Base-by-base conservation (phyloP, 2,797 vertebrate genomes). In the Schizothorax lantsangensis region DNA sequence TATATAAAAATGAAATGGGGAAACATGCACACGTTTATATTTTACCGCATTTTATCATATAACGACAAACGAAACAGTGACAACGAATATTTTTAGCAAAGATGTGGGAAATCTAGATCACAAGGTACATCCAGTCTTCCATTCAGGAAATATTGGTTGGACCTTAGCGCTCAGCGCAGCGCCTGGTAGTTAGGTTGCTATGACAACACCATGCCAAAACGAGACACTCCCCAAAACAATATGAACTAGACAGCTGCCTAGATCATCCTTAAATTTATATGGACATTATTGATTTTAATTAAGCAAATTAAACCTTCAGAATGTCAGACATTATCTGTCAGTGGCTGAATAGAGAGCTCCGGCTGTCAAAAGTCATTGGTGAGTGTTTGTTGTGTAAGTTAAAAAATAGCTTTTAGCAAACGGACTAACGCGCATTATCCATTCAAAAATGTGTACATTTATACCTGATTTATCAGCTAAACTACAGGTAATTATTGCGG, bases 301-400 rank as follows among this genome's bases (percentile, higher is more conserved):
- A 73, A 69, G 8, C 19, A 19, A 57, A 23, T 17, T 14, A 30
- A 14, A 14, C 21, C 7, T 17, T 79, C 17, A 91, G 83, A 0
- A 99, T 99, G 98, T 95, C 97, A 9, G 95, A 94, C 57, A 96
- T 97, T 73, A 89, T 99, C 86, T 97, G 97, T 90, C 93, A 92
- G 89, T 99, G 98, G 98, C 93, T 99, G 79, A 99, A 99, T 91
- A 88, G 92, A 19, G 97, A 98, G 86, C 90, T 99, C 85, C 95
- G 91, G 84, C 92, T 98, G 73, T 98, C 97, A 38, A 95, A 94
- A 92, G 87, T 87, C 6, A 92, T 99, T 49, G 97, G 98, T 99
- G 92, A 97, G 97, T 93, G 30, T 81, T 6, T 59, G 17, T 80
- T 33, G 36, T 81, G 23, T 6, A 57, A 81, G 21, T 84, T 4